Base-by-base conservation (phyloP, 2,797 vertebrate genomes). In the Salmo trutta region DNA sequence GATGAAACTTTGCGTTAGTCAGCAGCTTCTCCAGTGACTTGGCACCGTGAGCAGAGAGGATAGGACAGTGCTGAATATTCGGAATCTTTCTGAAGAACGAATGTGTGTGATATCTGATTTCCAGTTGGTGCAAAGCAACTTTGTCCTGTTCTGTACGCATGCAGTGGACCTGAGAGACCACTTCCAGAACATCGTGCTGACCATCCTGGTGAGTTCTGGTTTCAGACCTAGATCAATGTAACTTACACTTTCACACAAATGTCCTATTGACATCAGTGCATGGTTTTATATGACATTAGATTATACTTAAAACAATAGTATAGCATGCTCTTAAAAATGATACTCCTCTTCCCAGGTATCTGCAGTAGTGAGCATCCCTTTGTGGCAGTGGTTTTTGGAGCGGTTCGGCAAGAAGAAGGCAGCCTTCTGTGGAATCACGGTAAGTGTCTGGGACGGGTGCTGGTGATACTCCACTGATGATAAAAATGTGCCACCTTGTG, bases 301-400 rank as follows among this genome's bases (percentile, higher is more conserved):
- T 4, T 21, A 24, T 7, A 62, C n/a, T 21, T 10, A 67, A 31
- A 47, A 15, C 27, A 6, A 19, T 8, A 68, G 27, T 3, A 1
- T 36, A 31, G 66, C 3, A 15, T 29, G 24, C 21, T 62, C 7
- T 15, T 33, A 29, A 29, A 15, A 15, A 67, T 67, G 16, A 67
- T 29, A 14, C 16, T 7, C 70, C 83, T 72, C 10, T 53, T 75
- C 75, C 0, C 88, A 99, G 98, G 88, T 97, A 66, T 98, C 98
- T 0, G 97, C 97, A 1, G 95, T 93, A 2, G 90, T 97, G 81
- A 98, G 97, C 75, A 94, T 98, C 81, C 98, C 98, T 0, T 86
- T 98, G 76, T 99, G 98, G 98, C 97, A 99, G 78, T 96, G 97
- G 95, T 95, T 97, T 77, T 93, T 99, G 75, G 93, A 96, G 87